Percentiles rank a stretch among this genome's conserved stretches.
Conservation (phyloP, 1,140 invertebrate genomes). For the Cryptotermes secundus region DNA sequence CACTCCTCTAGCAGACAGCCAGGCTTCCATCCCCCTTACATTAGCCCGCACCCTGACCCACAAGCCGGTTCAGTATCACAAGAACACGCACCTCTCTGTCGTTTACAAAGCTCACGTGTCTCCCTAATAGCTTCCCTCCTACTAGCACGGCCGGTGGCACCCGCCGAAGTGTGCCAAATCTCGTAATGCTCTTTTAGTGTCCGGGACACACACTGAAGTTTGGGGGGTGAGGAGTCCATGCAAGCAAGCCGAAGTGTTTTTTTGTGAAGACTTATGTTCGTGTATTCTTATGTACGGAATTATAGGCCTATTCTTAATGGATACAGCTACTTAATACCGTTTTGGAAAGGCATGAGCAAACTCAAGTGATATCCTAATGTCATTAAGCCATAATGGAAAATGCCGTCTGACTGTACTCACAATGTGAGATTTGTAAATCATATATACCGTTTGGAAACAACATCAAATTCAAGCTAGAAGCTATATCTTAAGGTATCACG, state of each 20-base stretch:
- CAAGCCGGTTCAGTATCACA: not conserved
- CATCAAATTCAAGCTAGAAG: too few relatives aligned
- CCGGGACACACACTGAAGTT: not conserved
- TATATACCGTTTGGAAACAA: too few relatives aligned
- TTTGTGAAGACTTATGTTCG: too few relatives aligned
- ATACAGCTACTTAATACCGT: too few relatives aligned
- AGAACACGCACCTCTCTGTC: not conserved
- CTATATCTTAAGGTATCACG: too few relatives aligned
- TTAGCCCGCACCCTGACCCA: conserved; percentile 1
- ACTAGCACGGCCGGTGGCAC: not conserved
- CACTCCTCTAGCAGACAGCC: not conserved
- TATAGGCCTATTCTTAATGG: too few relatives aligned
- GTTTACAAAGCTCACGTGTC: not conserved
- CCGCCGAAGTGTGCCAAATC: not conserved
- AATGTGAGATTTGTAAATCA: too few relatives aligned
- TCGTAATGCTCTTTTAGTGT: not conserved
- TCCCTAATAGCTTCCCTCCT: not conserved
- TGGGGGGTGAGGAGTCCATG: not conserved
- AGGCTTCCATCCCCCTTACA: not conserved
- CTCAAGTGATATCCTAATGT: too few relatives aligned
- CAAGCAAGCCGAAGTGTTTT: not conserved
- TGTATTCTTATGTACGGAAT: too few relatives aligned
- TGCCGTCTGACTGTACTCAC: too few relatives aligned
- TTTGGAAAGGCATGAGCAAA: too few relatives aligned
- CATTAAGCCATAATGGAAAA: too few relatives aligned